A percentile compares a stretch with the other conserved stretches of the same genome.
Conservation (phyloP, 2,113 vertebrate species). For the Brachypodius melanocephalos region DNA sequence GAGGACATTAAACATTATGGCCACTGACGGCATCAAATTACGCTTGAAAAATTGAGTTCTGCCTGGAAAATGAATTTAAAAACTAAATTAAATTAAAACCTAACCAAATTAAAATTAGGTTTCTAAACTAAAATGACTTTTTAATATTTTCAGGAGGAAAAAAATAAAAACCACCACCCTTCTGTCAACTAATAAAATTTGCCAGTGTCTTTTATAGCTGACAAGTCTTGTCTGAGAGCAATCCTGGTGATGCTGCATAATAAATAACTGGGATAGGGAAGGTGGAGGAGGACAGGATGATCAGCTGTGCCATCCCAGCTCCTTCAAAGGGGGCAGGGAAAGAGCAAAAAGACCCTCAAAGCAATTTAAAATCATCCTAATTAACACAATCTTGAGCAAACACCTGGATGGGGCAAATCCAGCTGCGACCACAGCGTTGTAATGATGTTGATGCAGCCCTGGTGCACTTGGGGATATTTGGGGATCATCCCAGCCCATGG, state of each 20-base stretch:
- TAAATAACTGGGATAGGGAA: background rate
- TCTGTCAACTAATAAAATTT: slow-evolving; percentile 58
- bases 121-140: slow-evolving; percentile 61
- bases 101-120: slow-evolving; percentile 68
- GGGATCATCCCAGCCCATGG: background rate
- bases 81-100: slow-evolving; percentile 65
- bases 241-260: background rate
- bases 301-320: background rate
- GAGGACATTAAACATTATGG: slow-evolving; percentile 68
- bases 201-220: slow-evolving; percentile 44
- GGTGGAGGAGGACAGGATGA: background rate
- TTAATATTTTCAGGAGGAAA: slow-evolving; percentile 52
- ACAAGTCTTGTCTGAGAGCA: slow-evolving; percentile 37
- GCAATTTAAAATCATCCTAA: background rate
- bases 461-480: background rate
- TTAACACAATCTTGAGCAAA: background rate
- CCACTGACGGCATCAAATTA: slow-evolving; percentile 68
- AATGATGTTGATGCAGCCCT: background rate
- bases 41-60: slow-evolving; percentile 68
- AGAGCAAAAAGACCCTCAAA: background rate
- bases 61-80: slow-evolving; percentile 54
- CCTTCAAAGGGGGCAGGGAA: background rate
- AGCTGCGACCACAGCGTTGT: fast-evolving
- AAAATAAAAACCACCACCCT: background rate
- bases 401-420: background rate